Percentiles rank a stretch among this genome's conserved stretches.
phyloP scores from a whole-genome alignment of 2,888 invertebrate species.

The Cordilura impudica region DNA sequence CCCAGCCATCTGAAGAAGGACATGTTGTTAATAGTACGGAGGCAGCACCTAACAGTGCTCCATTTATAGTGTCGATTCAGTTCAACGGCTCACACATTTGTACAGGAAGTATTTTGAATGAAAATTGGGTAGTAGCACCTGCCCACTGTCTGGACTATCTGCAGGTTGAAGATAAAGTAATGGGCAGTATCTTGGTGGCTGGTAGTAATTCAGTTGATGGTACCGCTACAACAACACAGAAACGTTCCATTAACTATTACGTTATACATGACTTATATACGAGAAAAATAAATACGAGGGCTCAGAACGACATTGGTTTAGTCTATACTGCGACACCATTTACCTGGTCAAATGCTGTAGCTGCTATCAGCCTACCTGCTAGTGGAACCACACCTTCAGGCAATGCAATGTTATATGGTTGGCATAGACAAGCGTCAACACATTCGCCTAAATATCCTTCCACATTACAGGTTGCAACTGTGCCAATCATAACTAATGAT shows the following conservation, averaged over 20 bases:
- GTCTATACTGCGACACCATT: slow-evolving; percentile 71
- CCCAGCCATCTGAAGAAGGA: slow-evolving; percentile 47
- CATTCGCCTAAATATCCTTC: slow-evolving; percentile 65
- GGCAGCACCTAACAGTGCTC: slow-evolving; percentile 70
- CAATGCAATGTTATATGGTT: slow-evolving; percentile 71
- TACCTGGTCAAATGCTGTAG: slow-evolving; percentile 69
- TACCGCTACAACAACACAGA: slow-evolving; percentile 69
- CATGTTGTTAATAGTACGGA: slow-evolving; percentile 71
- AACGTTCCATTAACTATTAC: slow-evolving; percentile 68
- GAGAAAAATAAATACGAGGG: slow-evolving; percentile 70
- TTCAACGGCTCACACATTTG: slow-evolving; percentile 70
- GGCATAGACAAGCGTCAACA: slow-evolving; percentile 74
- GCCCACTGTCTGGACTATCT: slow-evolving; percentile 73
- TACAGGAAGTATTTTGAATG: slow-evolving; percentile 72
- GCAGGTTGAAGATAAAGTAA: slow-evolving; percentile 65
- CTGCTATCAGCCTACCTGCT: slow-evolving; percentile 68
- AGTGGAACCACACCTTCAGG: slow-evolving; percentile 67
- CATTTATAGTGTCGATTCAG: slow-evolving; percentile 74
- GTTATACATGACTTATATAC: slow-evolving; percentile 71
- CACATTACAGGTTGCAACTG: slow-evolving; percentile 70
- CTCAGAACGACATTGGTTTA: slow-evolving; percentile 75
- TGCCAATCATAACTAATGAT: slow-evolving; percentile 69
- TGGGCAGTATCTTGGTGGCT: slow-evolving; percentile 70
- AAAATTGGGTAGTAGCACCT: slow-evolving; percentile 74
- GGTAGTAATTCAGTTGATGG: slow-evolving; percentile 71